Conservation (phyloP, 2,113 vertebrate species). For the Perca schrenkii region DNA sequence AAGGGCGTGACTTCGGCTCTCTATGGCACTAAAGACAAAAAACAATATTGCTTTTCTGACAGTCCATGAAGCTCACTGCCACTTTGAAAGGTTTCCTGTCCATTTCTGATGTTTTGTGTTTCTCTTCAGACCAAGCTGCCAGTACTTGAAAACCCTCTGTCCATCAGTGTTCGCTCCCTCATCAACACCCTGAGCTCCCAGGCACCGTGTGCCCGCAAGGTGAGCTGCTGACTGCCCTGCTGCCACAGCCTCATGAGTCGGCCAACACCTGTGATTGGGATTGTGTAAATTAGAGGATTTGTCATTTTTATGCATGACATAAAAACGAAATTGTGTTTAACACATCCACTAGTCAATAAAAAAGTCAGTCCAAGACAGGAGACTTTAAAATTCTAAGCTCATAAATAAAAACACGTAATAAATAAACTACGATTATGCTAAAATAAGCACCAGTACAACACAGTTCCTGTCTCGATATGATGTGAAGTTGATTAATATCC, state of each 20-base stretch:
- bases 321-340: too few relatives aligned
- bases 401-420: too few relatives aligned
- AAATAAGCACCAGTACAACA: too few relatives aligned
- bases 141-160: slow-evolving; percentile 77
- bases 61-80: not conserved
- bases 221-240: slow-evolving; percentile 41
- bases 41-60: not conserved
- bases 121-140: slow-evolving; percentile 78
- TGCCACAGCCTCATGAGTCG: not conserved
- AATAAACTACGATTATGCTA: too few relatives aligned
- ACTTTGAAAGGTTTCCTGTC: not conserved
- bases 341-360: too few relatives aligned
- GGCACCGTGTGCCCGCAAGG: slow-evolving; percentile 71
- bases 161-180: slow-evolving; percentile 68
- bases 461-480: too few relatives aligned
- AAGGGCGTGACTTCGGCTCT: too few relatives aligned
- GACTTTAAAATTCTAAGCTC: too few relatives aligned
- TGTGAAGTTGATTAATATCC: not conserved
- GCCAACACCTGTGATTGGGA: not conserved
- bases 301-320: too few relatives aligned
- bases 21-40: too few relatives aligned
- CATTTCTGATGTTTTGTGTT: not conserved
- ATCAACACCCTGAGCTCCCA: slow-evolving; percentile 68
- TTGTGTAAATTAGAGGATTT: too few relatives aligned
- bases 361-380: too few relatives aligned